Conservation (phyloP, 2,797 vertebrate genomes). For the Benthosema pterotum region DNA sequence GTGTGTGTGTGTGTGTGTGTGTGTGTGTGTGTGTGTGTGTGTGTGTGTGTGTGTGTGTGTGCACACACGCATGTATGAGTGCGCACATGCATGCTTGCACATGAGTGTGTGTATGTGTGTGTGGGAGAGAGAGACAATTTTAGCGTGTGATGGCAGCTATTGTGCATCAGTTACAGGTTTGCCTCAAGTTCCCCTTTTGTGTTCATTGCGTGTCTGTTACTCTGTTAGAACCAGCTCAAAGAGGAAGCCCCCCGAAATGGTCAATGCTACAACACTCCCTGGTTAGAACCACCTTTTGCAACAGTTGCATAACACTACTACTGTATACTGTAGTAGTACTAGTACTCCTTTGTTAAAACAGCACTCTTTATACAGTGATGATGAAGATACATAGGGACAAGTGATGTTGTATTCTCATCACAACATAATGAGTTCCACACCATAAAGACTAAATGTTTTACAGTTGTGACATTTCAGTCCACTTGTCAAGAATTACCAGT, state of each 20-base stretch:
- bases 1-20: slow-evolving; percentile 12
- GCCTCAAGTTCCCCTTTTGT: slow-evolving; percentile 35
- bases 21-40: background rate
- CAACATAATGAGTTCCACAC: too few relatives aligned
- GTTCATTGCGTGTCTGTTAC: slow-evolving; percentile 21
- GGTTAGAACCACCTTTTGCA: slow-evolving; percentile 20
- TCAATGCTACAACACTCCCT: background rate
- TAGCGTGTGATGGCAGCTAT: background rate
- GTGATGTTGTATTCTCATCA: too few relatives aligned
- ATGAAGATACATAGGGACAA: background rate
- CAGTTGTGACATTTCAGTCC: too few relatives aligned
- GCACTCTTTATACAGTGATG: background rate
- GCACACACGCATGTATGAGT: background rate
- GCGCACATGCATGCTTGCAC: too few relatives aligned
- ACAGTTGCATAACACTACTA: background rate
- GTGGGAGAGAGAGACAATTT: background rate
- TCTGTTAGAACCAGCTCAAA: slow-evolving; percentile 35
- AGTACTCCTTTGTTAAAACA: too few relatives aligned
- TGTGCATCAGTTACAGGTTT: slow-evolving; percentile 17
- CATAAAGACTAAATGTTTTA: too few relatives aligned
- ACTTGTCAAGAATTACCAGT: too few relatives aligned
- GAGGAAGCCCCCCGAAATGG: slow-evolving; percentile 60
- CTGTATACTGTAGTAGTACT: too few relatives aligned
- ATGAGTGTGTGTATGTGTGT: background rate
- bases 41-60: slow-evolving; percentile 9